A percentile compares a stretch with the other conserved stretches of the same genome.
Evolutionary conservation across 2,113 vertebrate genomes (phyloP).

Genomic region (Ochotona curzoniae): DNA sequence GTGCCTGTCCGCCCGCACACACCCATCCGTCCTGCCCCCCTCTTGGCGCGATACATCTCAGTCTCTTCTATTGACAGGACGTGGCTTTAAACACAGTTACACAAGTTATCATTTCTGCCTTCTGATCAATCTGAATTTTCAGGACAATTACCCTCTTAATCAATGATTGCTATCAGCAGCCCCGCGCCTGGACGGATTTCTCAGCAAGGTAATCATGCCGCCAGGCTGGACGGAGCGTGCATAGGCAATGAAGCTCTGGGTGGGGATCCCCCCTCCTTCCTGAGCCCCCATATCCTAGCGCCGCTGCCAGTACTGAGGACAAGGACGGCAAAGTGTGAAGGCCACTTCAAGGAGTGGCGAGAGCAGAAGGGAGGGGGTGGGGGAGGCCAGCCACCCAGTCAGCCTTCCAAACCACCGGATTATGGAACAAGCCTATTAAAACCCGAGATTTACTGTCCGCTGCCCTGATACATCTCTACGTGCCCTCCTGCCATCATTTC

Average conservation of each 20-base stretch:
- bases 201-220: conserved; percentile 86
- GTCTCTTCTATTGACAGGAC: conserved; percentile 87
- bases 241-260: conserved; percentile 88
- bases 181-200: conserved; percentile 85
- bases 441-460: conserved; percentile 76
- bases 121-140: conserved; percentile 92
- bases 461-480: conserved; percentile 67
- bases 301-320: conserved; percentile 76
- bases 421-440: conserved; percentile 71
- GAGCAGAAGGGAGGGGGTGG: conserved; percentile 72
- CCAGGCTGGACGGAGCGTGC: conserved; percentile 85
- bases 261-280: conserved; percentile 79
- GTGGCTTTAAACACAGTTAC: conserved; percentile 90
- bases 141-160: conserved; percentile 91
- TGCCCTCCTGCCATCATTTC: conserved; percentile 77
- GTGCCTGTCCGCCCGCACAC: conserved; percentile 78
- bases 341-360: conserved; percentile 88
- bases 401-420: conserved; percentile 68
- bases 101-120: conserved; percentile 91
- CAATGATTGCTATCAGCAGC: conserved; percentile 90
- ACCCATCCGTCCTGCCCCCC: conserved; percentile 86
- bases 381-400: conserved; percentile 45
- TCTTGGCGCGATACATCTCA: conserved; percentile 84
- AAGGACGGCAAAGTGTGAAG: conserved; percentile 88
- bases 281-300: conserved; percentile 83